phyloP scores from a whole-genome alignment of 2,888 invertebrate species.

The Yponomeuta cagnagella region DNA sequence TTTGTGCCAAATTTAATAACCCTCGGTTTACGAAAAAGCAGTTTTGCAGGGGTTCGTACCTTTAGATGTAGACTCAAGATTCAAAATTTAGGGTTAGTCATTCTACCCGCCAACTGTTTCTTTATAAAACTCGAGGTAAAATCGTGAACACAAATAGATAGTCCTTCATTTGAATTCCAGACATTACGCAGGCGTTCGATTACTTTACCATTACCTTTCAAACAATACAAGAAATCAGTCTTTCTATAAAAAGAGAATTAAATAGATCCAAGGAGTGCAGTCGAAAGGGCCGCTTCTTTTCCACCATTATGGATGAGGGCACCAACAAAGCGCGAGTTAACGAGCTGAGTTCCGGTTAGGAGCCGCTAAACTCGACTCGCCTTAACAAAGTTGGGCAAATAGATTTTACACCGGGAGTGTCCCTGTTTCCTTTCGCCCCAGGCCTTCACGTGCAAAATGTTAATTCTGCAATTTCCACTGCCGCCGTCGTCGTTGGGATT shows the following conservation, averaged over 20 bases:
- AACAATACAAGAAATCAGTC: background rate
- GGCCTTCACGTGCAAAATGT: slow-evolving; percentile 22
- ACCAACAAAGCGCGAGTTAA: slow-evolving; percentile 34
- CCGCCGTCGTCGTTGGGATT: slow-evolving; percentile 6
- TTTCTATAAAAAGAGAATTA: background rate
- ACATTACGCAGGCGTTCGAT: background rate
- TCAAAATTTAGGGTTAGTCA: too few species aligned
- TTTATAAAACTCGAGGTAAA: too few species aligned
- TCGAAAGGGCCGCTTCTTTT: background rate
- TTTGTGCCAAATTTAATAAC: too few species aligned
- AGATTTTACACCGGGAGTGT: slow-evolving; percentile 37
- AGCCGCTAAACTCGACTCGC: slow-evolving; percentile 33
- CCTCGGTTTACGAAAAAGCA: too few species aligned
- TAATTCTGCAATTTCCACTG: slow-evolving; percentile 29
- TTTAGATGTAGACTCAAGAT: too few species aligned
- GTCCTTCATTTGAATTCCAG: background rate
- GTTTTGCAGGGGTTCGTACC: too few species aligned
- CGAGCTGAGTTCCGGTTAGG: slow-evolving; percentile 34
- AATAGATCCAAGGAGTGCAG: background rate
- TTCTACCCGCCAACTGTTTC: too few species aligned
- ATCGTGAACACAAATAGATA: too few species aligned
- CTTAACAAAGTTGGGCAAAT: slow-evolving; percentile 43
- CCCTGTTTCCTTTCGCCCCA: slow-evolving; percentile 29
- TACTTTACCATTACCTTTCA: background rate
- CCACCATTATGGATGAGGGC: background rate